These are phyloP conservation scores for Vanessa tameamea DNA, from an alignment of 1,140 invertebrate species.

Conservation along the genomic window DNA sequence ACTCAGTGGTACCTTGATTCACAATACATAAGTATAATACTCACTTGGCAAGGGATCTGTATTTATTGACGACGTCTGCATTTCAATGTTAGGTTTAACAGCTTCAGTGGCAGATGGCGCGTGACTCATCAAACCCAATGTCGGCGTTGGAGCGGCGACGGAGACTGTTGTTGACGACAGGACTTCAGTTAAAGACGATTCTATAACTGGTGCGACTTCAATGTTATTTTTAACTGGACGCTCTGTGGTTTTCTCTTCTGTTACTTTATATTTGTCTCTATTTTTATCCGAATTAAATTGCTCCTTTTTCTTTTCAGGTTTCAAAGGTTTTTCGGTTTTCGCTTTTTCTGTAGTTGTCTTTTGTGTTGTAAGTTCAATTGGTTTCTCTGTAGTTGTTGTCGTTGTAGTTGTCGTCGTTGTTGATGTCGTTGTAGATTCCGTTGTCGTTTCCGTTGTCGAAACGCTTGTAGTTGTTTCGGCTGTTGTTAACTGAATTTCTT, in stretches of 20 bases:
- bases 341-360: conserved; percentile 52
- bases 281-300: conserved; percentile 51
- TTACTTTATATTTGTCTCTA: conserved; percentile 57
- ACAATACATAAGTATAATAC: conserved; percentile 16
- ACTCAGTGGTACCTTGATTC: too few relatives aligned
- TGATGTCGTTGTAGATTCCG: conserved; percentile 41
- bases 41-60: conserved; percentile 65
- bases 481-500: conserved; percentile 27
- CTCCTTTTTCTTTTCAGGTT: conserved; percentile 68
- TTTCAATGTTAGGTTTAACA: conserved; percentile 31
- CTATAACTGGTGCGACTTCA: conserved; percentile 42
- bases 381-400: conserved; percentile 48
- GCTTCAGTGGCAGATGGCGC: conserved; percentile 40
- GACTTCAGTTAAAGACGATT: conserved; percentile 63
- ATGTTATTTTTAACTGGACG: conserved; percentile 48
- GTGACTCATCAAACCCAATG: conserved; percentile 59
- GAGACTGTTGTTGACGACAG: conserved; percentile 52
- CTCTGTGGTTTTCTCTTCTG: conserved; percentile 44
- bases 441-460: conserved; percentile 48
- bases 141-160: conserved; percentile 61
- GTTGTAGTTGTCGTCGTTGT: conserved; percentile 44
- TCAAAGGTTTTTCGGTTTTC: conserved; percentile 59
- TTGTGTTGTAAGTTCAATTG: conserved; percentile 46
- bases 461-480: conserved; percentile 46
- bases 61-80: conserved; percentile 64